These are phyloP conservation scores for Nothocercus nigrocapillus DNA, from an alignment of 2,113 vertebrate species.

Conservation along the genomic window DNA sequence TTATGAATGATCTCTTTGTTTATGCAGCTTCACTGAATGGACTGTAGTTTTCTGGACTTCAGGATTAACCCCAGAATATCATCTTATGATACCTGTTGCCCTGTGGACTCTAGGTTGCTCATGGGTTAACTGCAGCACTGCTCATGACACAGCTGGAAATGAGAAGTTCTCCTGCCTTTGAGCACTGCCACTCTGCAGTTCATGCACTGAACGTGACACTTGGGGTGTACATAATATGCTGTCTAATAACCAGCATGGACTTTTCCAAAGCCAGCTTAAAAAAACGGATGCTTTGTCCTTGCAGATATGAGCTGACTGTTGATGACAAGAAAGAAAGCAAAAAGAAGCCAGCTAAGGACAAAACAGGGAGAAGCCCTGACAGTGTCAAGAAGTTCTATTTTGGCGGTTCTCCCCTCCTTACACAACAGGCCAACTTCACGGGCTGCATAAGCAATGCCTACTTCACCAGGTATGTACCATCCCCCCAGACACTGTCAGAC, in stretches of 20 bases:
- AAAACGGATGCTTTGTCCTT: slow-evolving; percentile 37
- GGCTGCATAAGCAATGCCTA: slow-evolving; percentile 96
- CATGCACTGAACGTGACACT: neutral
- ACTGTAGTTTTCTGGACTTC: neutral
- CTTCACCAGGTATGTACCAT: slow-evolving; percentile 85
- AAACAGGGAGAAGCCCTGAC: slow-evolving; percentile 50
- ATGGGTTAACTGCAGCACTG: neutral
- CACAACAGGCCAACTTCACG: slow-evolving; percentile 89
- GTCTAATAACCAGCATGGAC: neutral
- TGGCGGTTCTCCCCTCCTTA: slow-evolving; percentile 86
- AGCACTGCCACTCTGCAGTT: neutral
- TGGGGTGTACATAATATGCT: neutral
- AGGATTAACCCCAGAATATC: neutral
- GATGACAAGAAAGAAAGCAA: slow-evolving; percentile 90
- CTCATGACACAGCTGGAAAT: neutral
- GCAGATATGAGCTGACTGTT: slow-evolving; percentile 88
- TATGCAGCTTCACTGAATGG: neutral
- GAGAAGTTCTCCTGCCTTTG: neutral
- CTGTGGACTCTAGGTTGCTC: neutral
- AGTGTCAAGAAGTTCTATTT: slow-evolving; percentile 85
- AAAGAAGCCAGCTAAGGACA: slow-evolving; percentile 75
- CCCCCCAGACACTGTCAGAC: neutral
- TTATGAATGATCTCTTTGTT: neutral
- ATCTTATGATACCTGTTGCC: neutral
- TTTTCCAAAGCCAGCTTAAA: neutral